Evolutionary conservation across 2,797 vertebrate genomes (phyloP).

Genomic region (Hapalemur alaotrensis): DNA sequence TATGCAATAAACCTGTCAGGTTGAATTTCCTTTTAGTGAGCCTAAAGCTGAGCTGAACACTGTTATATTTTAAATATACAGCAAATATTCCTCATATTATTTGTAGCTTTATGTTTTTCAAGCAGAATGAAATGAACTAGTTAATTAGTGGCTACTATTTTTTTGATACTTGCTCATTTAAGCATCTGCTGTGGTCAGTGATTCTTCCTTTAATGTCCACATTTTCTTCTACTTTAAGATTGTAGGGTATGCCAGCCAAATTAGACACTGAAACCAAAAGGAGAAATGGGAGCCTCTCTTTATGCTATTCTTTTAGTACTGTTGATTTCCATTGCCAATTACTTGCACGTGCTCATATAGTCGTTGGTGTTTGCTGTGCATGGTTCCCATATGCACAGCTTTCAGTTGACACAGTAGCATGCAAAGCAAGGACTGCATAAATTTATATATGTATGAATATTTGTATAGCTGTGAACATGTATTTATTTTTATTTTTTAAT

Average conservation of each 20-base stretch:
- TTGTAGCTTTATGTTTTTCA: neutral
- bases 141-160: neutral
- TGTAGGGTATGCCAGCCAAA: neutral
- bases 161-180: neutral
- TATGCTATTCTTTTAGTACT: neutral
- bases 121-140: neutral
- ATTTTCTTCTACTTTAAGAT: constrained; percentile 17
- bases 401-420: neutral
- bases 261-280: neutral
- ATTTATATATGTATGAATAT: neutral
- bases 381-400: neutral
- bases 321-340: neutral
- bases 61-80: constrained; percentile 13
- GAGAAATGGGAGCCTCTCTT: neutral
- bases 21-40: constrained; percentile 22
- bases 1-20: constrained; percentile 42
- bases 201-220: neutral
- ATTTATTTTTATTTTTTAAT: constrained; percentile 41
- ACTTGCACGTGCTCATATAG: neutral
- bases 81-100: neutral
- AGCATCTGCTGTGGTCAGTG: neutral
- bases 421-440: neutral
- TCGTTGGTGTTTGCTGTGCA: neutral
- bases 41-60: neutral
- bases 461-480: neutral